Evolutionary conservation across 2,888 invertebrate species (phyloP).

Genomic region (Drosophila fulvimacula): DNA sequence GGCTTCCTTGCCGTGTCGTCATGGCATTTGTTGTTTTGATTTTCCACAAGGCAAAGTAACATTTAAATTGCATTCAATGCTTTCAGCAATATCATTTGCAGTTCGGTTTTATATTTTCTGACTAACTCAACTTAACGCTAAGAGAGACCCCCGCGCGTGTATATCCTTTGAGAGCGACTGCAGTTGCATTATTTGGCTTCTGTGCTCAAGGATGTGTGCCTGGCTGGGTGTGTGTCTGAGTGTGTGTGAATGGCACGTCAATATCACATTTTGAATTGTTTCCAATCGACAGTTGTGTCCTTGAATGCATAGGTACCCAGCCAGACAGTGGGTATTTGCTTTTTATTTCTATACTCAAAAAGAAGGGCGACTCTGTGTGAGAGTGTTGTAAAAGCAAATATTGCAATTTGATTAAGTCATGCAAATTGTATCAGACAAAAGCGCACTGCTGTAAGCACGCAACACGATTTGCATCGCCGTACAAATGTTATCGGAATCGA

Average conservation of each 20-base stretch:
- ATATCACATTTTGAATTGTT: constrained; percentile 71
- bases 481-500: constrained; percentile 7
- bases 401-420: constrained; percentile 69
- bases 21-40: constrained; percentile 53
- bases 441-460: constrained; percentile 9
- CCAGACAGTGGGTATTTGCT: constrained; percentile 8
- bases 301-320: constrained; percentile 40
- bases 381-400: constrained; percentile 37
- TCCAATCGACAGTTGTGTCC: constrained; percentile 65
- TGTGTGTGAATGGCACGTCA: constrained; percentile 35
- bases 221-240: constrained; percentile 4
- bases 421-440: constrained; percentile 53
- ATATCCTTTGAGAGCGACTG: neutral
- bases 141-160: neutral
- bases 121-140: constrained; percentile 24
- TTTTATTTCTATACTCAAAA: constrained; percentile 32
- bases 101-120: constrained; percentile 8
- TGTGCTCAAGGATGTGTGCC: constrained; percentile 15
- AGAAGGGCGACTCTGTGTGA: constrained; percentile 6
- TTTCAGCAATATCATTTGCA: constrained; percentile 49
- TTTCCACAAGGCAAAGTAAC: constrained; percentile 19
- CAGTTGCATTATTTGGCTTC: neutral
- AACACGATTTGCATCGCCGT: constrained; percentile 11
- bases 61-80: constrained; percentile 61
- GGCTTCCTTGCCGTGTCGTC: constrained; percentile 50